These are phyloP conservation scores for Urocitellus parryii DNA, from an alignment of 2,113 vertebrate species.

Conservation along the genomic window DNA sequence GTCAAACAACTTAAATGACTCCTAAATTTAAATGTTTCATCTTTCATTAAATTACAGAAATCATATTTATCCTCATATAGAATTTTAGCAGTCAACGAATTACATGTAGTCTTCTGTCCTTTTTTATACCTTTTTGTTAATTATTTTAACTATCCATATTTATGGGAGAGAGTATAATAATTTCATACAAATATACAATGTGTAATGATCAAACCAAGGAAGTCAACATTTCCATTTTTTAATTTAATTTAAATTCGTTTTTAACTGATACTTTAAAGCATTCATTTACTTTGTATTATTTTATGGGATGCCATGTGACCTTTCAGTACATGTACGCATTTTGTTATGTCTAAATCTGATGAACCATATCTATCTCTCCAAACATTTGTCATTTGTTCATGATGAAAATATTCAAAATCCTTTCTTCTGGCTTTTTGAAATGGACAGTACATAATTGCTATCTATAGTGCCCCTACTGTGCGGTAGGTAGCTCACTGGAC, in stretches of 20 bases:
- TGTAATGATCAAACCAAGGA: background rate
- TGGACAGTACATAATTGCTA: background rate
- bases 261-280: background rate
- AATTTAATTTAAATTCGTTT: background rate
- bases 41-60: slow-evolving; percentile 5
- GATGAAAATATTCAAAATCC: background rate
- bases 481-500: background rate
- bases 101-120: background rate
- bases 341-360: background rate
- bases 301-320: background rate
- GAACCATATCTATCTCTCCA: background rate
- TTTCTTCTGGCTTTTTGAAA: background rate
- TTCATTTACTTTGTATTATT: background rate
- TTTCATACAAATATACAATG: background rate
- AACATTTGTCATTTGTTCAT: background rate
- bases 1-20: background rate
- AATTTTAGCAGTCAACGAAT: background rate
- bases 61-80: background rate
- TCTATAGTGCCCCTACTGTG: too few relatives aligned
- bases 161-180: background rate
- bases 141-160: background rate
- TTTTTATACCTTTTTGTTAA: background rate
- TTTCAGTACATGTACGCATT: background rate
- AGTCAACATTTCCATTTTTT: background rate
- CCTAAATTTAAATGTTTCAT: background rate